These are phyloP conservation scores for Campaea margaritaria DNA, from an alignment of 2,888 invertebrate species.

Conservation along the genomic window DNA sequence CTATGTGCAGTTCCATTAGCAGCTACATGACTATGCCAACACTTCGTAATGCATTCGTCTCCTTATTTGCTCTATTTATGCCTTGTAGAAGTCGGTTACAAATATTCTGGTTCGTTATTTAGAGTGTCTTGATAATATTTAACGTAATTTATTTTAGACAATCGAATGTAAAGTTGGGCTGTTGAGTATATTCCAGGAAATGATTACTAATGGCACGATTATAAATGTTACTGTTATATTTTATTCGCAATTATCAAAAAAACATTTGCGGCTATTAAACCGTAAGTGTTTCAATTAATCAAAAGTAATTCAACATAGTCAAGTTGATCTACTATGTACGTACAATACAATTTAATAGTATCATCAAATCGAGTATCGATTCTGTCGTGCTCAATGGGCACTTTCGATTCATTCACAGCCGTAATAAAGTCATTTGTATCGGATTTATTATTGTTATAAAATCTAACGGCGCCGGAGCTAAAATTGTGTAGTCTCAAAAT, in stretches of 20 bases:
- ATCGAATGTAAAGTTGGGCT: no score
- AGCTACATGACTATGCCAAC: constrained; percentile 31
- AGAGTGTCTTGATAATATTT: no score
- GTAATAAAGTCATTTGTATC: constrained; percentile 27
- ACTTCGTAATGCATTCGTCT: constrained; percentile 37
- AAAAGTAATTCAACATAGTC: constrained; percentile 2
- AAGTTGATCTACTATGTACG: neutral
- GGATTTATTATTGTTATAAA: constrained; percentile 28
- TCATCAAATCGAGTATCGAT: constrained; percentile 8
- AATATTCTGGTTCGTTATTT: neutral
- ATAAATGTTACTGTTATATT: no score
- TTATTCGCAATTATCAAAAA: no score
- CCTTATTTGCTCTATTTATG: constrained; percentile 39
- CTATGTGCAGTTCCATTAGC: constrained; percentile 45
- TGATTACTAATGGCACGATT: no score
- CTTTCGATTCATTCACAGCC: constrained; percentile 29
- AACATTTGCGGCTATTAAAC: neutral
- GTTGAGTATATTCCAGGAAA: no score
- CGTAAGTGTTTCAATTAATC: neutral
- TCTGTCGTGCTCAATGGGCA: constrained; percentile 21
- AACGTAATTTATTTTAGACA: no score
- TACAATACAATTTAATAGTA: constrained; percentile 1
- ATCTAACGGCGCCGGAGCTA: constrained; percentile 17
- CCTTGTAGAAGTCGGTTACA: neutral
- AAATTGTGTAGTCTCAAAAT: constrained; percentile 25